Evolutionary conservation across 2,888 invertebrate genomes (phyloP).

Genomic region (Rhogogaster chlorosoma): DNA sequence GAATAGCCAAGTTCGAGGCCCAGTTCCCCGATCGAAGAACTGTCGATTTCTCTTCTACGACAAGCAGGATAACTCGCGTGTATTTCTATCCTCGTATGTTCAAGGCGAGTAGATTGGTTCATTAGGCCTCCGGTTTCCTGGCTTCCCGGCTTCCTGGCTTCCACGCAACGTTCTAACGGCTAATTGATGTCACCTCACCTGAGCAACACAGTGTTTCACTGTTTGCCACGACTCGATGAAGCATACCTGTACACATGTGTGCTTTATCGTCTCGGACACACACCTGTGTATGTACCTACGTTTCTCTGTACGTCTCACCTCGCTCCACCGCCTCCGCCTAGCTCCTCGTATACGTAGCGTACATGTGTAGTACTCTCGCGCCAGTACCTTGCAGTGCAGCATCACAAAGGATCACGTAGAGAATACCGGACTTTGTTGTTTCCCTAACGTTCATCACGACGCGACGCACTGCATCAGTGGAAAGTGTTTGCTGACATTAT

Average conservation of each 20-base stretch:
- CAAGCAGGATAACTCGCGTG: neutral
- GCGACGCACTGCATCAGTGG: neutral
- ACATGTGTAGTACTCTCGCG: neutral
- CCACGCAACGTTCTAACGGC: neutral
- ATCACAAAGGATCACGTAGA: neutral
- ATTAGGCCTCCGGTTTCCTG: neutral
- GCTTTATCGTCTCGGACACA: neutral
- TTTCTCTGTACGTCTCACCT: neutral
- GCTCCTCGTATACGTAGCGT: neutral
- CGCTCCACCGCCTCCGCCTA: neutral
- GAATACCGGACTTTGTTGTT: constrained; percentile 20
- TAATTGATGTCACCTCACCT: constrained; percentile 10
- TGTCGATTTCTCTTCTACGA: neutral
- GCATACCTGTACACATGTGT: neutral
- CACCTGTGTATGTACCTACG: neutral
- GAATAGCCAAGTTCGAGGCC: neutral
- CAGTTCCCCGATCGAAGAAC: neutral
- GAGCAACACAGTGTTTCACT: neutral
- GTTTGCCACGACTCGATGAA: neutral
- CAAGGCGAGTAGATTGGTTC: neutral
- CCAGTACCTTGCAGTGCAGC: neutral
- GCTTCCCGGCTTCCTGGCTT: neutral
- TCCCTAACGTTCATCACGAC: neutral
- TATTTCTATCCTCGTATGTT: neutral
- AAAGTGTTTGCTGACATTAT: constrained; percentile 23